phyloP scores from a whole-genome alignment of 2,797 vertebrate genomes.

The Hapalemur alaotrensis region DNA sequence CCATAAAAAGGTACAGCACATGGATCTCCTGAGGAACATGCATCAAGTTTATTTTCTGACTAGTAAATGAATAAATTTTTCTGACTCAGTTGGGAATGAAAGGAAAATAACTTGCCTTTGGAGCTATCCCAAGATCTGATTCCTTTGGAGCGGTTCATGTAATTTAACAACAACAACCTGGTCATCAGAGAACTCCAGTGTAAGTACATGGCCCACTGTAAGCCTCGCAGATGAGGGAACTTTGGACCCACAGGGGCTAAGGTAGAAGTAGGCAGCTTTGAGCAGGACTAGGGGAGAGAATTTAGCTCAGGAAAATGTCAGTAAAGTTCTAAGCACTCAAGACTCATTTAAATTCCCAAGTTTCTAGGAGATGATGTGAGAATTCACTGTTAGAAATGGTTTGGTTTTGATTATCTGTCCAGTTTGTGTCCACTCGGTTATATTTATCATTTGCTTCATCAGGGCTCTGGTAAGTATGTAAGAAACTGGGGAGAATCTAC shows the following conservation, averaged over 20 bases:
- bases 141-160: constrained; percentile 65
- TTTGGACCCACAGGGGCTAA: background rate
- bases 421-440: background rate
- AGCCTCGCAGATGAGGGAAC: constrained; percentile 8
- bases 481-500: background rate
- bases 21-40: constrained; percentile 72
- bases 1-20: constrained; percentile 61
- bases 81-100: constrained; percentile 71
- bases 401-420: background rate
- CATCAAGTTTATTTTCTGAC: constrained; percentile 78
- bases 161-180: constrained; percentile 66
- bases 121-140: constrained; percentile 72
- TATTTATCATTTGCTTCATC: background rate
- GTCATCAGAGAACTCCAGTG: constrained; percentile 49
- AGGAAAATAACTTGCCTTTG: constrained; percentile 78
- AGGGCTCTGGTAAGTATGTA: background rate
- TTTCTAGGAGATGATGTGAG: background rate
- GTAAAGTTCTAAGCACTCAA: background rate
- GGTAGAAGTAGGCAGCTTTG: background rate
- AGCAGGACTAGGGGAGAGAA: background rate
- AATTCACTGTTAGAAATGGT: background rate
- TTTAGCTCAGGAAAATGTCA: constrained; percentile 5
- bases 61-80: constrained; percentile 79
- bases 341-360: background rate
- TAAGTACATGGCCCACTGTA: constrained; percentile 1